A percentile compares a stretch with the other conserved stretches of the same genome.
Evolutionary conservation across 2,888 invertebrate species (phyloP).

Genomic region (Noctua comes): DNA sequence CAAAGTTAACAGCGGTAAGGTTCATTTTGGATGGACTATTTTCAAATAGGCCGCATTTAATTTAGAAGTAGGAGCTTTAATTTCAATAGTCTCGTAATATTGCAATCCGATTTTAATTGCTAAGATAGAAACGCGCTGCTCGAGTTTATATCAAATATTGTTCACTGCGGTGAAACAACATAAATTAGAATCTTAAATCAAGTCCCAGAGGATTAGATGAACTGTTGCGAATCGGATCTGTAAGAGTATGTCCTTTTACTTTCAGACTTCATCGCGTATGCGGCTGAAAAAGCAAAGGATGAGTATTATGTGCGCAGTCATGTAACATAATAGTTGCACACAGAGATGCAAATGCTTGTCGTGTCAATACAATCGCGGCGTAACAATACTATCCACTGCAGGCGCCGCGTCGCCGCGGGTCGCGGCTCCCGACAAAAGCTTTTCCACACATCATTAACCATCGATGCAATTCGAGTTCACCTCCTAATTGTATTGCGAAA

Average conservation of each 20-base stretch:
- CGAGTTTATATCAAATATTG: slow-evolving; percentile 48
- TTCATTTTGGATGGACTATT: slow-evolving; percentile 44
- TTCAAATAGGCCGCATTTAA: slow-evolving; percentile 61
- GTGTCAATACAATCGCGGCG: slow-evolving; percentile 47
- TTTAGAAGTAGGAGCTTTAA: slow-evolving; percentile 64
- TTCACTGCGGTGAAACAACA: slow-evolving; percentile 21
- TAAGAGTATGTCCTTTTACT: background rate
- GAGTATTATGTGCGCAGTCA: slow-evolving; percentile 13
- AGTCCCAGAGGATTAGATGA: background rate
- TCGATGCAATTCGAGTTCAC: slow-evolving; percentile 38
- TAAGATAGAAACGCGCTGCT: slow-evolving; percentile 48
- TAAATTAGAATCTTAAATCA: slow-evolving; percentile 31
- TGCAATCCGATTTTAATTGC: slow-evolving; percentile 71
- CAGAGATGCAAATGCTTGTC: slow-evolving; percentile 50
- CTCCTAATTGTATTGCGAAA: slow-evolving; percentile 32
- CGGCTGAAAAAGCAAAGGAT: background rate
- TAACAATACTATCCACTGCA: slow-evolving; percentile 34
- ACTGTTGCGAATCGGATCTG: background rate
- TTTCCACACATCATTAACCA: slow-evolving; percentile 56
- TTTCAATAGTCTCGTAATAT: slow-evolving; percentile 68
- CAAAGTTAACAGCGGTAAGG: slow-evolving; percentile 41
- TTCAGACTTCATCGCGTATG: background rate
- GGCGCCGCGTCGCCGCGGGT: background rate
- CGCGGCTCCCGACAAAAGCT: slow-evolving; percentile 37
- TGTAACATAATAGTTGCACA: slow-evolving; percentile 14